Percentiles rank a stretch among this genome's conserved stretches.
Evolutionary conservation across 2,797 vertebrate genomes (phyloP).

Genomic region (Arrhamphus sclerolepis): DNA sequence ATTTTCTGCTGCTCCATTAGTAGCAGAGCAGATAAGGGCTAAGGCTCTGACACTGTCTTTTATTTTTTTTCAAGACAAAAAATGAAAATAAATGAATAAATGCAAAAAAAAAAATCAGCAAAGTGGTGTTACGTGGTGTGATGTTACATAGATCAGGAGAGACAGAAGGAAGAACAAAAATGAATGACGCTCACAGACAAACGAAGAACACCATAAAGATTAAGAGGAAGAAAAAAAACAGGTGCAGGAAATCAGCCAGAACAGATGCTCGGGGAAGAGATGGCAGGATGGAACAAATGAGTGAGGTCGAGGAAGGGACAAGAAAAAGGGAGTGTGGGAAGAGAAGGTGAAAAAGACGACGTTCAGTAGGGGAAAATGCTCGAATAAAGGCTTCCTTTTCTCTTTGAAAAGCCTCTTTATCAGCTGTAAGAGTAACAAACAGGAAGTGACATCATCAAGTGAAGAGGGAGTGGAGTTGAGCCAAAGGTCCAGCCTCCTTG

Average conservation of each 20-base stretch:
- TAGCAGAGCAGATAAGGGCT: slow-evolving; percentile 44
- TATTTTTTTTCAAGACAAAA: slow-evolving; percentile 70
- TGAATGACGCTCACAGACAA: too few relatives aligned
- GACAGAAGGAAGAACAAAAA: too few relatives aligned
- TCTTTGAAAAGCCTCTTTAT: slow-evolving; percentile 26
- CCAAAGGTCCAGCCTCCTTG: slow-evolving; percentile 18
- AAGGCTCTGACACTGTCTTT: slow-evolving; percentile 57
- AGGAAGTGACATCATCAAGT: slow-evolving; percentile 51
- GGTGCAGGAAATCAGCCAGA: slow-evolving; percentile 3
- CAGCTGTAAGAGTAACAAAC: slow-evolving; percentile 31
- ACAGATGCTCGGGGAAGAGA: slow-evolving; percentile 9
- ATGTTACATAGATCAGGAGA: slow-evolving; percentile 40
- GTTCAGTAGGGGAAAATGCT: slow-evolving; percentile 31
- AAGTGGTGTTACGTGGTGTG: slow-evolving; percentile 9
- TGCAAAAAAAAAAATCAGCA: slow-evolving; percentile 18
- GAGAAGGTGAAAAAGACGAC: slow-evolving; percentile 21
- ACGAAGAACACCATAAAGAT: not conserved
- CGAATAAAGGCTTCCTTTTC: slow-evolving; percentile 30
- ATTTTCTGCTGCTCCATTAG: slow-evolving; percentile 20
- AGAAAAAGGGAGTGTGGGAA: slow-evolving; percentile 34
- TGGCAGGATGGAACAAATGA: slow-evolving; percentile 4
- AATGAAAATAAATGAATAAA: slow-evolving; percentile 20
- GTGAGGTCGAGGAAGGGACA: slow-evolving; percentile 8
- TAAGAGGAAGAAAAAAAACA: slow-evolving; percentile 9
- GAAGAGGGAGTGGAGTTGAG: slow-evolving; percentile 12